phyloP scores from a whole-genome alignment of 1,140 invertebrate genomes.

The Hetaerina americana region DNA sequence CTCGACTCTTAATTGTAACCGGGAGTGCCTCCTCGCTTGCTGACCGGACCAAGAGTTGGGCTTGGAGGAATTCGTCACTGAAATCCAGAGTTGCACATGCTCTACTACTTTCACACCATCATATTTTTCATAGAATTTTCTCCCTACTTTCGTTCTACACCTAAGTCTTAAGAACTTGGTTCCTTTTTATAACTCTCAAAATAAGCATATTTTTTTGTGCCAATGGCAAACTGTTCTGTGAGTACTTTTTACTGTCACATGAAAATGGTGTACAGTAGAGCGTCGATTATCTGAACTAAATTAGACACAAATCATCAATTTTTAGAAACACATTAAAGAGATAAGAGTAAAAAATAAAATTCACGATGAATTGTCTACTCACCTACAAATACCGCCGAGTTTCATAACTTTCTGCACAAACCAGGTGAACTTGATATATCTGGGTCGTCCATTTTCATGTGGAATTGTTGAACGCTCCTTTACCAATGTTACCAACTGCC shows the following conservation, averaged over 20 bases:
- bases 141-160: no score
- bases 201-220: no score
- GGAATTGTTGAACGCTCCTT: not conserved
- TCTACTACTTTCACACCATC: no score
- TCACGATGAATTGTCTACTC: not conserved
- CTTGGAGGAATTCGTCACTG: slow-evolving; percentile 89
- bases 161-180: no score
- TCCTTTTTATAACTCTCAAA: no score
- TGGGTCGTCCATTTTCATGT: not conserved
- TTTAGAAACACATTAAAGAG: not conserved
- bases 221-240: no score
- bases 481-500: not conserved
- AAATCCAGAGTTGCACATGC: slow-evolving; percentile 43
- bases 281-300: not conserved
- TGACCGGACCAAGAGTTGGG: slow-evolving; percentile 82
- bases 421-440: not conserved
- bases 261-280: not conserved
- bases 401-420: not conserved
- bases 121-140: no score
- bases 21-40: slow-evolving; percentile 73
- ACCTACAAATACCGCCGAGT: not conserved
- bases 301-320: not conserved
- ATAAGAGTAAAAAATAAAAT: slow-evolving; percentile 1
- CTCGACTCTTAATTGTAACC: slow-evolving; percentile 32
- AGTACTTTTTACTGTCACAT: no score